Conservation (phyloP, 2,888 invertebrate species). For the Eledone cirrhosa region DNA sequence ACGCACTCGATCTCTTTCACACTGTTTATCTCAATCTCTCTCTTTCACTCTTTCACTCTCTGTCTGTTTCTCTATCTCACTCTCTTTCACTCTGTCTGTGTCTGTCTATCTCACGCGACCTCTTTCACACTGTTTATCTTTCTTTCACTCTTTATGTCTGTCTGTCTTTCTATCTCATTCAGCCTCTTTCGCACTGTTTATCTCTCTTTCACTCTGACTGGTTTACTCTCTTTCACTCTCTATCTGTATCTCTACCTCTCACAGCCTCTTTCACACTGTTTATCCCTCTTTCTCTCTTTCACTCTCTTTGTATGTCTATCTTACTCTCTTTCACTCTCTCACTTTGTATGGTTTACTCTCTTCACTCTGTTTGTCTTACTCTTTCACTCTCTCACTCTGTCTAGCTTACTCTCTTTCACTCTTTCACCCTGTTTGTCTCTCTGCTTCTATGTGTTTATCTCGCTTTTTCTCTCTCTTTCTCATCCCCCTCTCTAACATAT, state of each 20-base stretch:
- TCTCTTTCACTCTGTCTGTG: neutral
- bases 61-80: neutral
- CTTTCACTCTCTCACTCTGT: neutral
- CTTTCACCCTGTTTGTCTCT: neutral
- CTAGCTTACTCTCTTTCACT: neutral
- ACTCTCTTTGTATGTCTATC: no score
- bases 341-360: no score
- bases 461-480: neutral
- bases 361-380: neutral
- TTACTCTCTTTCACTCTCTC: neutral
- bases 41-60: neutral
- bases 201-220: neutral
- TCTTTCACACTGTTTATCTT: neutral
- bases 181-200: neutral
- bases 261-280: no score
- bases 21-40: neutral
- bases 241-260: neutral
- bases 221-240: neutral
- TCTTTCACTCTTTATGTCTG: neutral
- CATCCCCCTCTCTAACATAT: neutral
- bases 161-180: neutral
- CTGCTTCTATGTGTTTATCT: neutral
- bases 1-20: neutral
- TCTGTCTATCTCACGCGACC: neutral
- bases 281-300: no score